These are phyloP conservation scores for Limnephilus rhombicus DNA, from an alignment of 2,888 invertebrate species.

Conservation along the genomic window DNA sequence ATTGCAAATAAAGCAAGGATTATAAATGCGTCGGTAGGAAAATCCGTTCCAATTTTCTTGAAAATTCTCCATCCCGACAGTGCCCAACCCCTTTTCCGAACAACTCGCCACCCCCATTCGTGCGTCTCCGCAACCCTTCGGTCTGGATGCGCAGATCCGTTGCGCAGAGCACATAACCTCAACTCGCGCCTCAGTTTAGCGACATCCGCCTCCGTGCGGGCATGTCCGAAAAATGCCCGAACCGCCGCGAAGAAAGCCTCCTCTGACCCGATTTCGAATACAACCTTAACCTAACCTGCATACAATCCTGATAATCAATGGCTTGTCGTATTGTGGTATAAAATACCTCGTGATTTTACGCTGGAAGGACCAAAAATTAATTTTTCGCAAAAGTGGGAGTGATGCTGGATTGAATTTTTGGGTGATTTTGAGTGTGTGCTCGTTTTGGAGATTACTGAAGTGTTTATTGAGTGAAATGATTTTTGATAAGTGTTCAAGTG, in stretches of 20 bases:
- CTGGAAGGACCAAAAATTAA: background rate
- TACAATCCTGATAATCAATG: background rate
- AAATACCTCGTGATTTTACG: background rate
- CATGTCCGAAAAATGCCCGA: conserved; percentile 42
- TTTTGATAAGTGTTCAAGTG: conserved; percentile 3
- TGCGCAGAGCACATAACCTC: conserved; percentile 57
- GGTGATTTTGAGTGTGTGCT: conserved; percentile 28
- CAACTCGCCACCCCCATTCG: conserved; percentile 19
- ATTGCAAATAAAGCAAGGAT: background rate
- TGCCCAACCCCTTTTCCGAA: background rate
- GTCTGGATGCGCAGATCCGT: conserved; percentile 50
- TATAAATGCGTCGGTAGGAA: background rate
- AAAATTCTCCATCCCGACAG: background rate
- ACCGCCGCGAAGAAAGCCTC: conserved; percentile 41
- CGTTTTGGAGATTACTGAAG: background rate
- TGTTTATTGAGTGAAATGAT: conserved; percentile 12
- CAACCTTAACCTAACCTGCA: background rate
- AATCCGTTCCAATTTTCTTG: background rate
- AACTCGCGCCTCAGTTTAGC: conserved; percentile 57
- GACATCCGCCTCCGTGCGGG: conserved; percentile 53
- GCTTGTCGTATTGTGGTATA: background rate
- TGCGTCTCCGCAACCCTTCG: conserved; percentile 41
- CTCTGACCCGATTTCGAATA: conserved; percentile 19
- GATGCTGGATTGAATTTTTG: background rate
- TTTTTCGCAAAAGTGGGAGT: conserved; percentile 32